Evolutionary conservation across 2,113 vertebrate genomes (phyloP), one percentile per base, ranked within the genome.

Genomic region (Notiomystis cincta): DNA sequence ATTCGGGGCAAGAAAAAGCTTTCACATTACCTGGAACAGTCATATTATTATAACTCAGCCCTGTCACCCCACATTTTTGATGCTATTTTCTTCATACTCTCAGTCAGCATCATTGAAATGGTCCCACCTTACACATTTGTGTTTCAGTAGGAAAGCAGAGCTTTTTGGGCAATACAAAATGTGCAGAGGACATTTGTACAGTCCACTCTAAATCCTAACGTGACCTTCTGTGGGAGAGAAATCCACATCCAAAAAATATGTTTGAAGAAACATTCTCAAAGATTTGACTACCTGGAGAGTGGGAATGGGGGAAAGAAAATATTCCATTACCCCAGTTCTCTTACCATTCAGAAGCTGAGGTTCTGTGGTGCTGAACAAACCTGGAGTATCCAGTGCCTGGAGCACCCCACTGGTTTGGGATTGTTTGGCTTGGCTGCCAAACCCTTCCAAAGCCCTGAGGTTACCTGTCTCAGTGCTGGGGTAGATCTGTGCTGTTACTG

Each of bases 261-360:
- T 80, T 83, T 77, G 48, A 76, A 65, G 45, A 48, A 33, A 45
- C 11, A 17, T 5, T 33, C 24, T 80, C 16, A 27, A 69, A 53
- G 24, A 22, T 86, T 77, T 86, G 71, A 40, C 45, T 61, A 14
- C 28, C 7, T 56, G 44, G 8, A 24, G 90, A 38, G 9, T 6
- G 28, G 5, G 15, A 3, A 1, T 31, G 11, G 10, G 9, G 15
- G 22, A 24, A 78, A 57, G 40, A 33, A 70, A 28, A 3, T n/a
- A n/a, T n/a, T n/a, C n/a, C 3, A 3, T 54, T 54, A 1, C 14
- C 13, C 11, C 8, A 0, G 0, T 35, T 72, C 42, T 30, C 15
- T 66, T 13, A 33, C 7, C 6, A 6, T 20, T 30, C 38, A 58
- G 10, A 20, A 31, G 23, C 57, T 62, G 75, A 58, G 28, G 45